Evolutionary conservation across 1,140 invertebrate species (phyloP).

Genomic region (Plutomurus gul): DNA sequence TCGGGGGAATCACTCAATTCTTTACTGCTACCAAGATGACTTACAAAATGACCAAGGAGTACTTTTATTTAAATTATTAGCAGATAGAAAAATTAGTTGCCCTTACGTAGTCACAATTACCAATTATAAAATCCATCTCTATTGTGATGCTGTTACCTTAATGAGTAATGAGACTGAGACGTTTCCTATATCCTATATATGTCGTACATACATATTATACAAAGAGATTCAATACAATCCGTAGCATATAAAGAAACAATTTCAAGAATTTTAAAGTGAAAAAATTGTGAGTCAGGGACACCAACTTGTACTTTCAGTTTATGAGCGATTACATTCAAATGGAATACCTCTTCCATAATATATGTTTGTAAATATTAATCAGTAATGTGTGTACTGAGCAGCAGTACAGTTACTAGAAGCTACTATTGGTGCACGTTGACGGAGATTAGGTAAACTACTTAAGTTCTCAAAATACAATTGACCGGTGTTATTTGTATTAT

Average conservation of each 20-base stretch:
- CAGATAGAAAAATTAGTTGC: neutral
- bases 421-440: no score
- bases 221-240: neutral
- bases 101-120: no score
- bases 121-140: neutral
- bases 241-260: neutral
- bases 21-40: no score
- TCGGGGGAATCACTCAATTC: no score
- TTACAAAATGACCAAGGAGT: neutral
- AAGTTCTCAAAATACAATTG: no score
- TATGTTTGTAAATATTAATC: neutral
- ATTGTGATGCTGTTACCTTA: neutral
- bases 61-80: neutral
- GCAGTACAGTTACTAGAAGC: no score
- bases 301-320: conserved; percentile 11
- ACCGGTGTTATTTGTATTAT: no score
- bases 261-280: neutral
- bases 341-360: neutral
- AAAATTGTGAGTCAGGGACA: conserved; percentile 2
- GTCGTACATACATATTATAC: no score
- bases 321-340: neutral
- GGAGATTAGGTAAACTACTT: neutral
- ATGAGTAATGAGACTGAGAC: neutral
- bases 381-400: neutral
- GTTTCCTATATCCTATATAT: neutral